These are phyloP conservation scores for Bombyx mori DNA, from an alignment of 1,140 invertebrate species.

Conservation along the genomic window ASM3026992v2 NC_085128.1:13380001-13380500, in stretches of 20 bases:
- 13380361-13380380: slow-evolving; percentile 33
- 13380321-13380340: slow-evolving; percentile 14
- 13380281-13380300: slow-evolving; percentile 55
- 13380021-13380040: slow-evolving; percentile 55
- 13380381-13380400: slow-evolving; percentile 27
- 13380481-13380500: slow-evolving; percentile 55
- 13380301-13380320: slow-evolving; percentile 29
- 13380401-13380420: slow-evolving; percentile 11
- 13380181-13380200: slow-evolving; percentile 35
- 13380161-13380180: slow-evolving; percentile 57
- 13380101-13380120: slow-evolving; percentile 44
- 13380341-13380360: slow-evolving; percentile 4
- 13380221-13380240: slow-evolving; percentile 50
- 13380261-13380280: slow-evolving; percentile 60
- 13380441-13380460: slow-evolving; percentile 41
- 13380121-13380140: slow-evolving; percentile 49
- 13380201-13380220: slow-evolving; percentile 42
- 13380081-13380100: slow-evolving; percentile 44
- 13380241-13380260: slow-evolving; percentile 58
- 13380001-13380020: slow-evolving; percentile 48
- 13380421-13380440: slow-evolving; percentile 7
- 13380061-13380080: slow-evolving; percentile 50
- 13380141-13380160: slow-evolving; percentile 61
- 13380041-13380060: slow-evolving; percentile 52
- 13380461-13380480: slow-evolving; percentile 61